Evolutionary conservation across 2,888 invertebrate species (phyloP).

Genomic region (Stenchaetothrips biformis): DNA sequence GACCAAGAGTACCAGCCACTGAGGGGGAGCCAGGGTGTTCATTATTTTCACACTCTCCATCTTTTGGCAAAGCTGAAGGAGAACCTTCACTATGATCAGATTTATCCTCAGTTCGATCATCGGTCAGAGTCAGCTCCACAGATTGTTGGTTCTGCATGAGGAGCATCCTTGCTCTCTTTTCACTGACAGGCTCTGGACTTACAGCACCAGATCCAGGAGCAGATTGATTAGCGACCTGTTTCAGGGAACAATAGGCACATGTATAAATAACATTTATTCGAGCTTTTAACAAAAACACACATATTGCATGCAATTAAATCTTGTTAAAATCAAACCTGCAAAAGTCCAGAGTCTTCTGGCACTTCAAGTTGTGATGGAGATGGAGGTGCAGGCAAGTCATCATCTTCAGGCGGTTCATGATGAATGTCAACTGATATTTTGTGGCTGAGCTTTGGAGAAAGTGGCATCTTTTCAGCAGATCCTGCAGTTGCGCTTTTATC

Average conservation of each 20-base stretch:
- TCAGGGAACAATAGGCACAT: background rate
- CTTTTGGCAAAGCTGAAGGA: constrained; percentile 6
- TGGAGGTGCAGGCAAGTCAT: constrained; percentile 29
- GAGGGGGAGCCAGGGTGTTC: constrained; percentile 21
- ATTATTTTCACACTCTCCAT: constrained; percentile 5
- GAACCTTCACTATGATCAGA: constrained; percentile 5
- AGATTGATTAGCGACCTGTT: background rate
- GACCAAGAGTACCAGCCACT: constrained; percentile 38
- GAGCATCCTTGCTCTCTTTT: background rate
- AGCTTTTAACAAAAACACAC: no score
- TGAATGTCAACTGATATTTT: constrained; percentile 37
- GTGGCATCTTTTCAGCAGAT: constrained; percentile 33
- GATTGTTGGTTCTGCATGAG: constrained; percentile 8
- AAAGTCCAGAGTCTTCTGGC: constrained; percentile 20
- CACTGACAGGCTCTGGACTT: background rate
- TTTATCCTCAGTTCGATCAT: constrained; percentile 2
- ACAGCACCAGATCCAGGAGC: background rate
- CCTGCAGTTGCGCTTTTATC: constrained; percentile 34
- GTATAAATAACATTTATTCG: background rate
- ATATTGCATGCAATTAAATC: no score
- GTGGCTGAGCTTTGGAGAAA: constrained; percentile 36
- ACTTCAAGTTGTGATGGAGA: constrained; percentile 27
- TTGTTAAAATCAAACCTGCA: background rate
- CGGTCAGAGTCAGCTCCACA: background rate
- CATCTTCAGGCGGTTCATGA: constrained; percentile 35